phyloP scores from a whole-genome alignment of 2,113 vertebrate genomes.

The Engraulis encrasicolus region DNA sequence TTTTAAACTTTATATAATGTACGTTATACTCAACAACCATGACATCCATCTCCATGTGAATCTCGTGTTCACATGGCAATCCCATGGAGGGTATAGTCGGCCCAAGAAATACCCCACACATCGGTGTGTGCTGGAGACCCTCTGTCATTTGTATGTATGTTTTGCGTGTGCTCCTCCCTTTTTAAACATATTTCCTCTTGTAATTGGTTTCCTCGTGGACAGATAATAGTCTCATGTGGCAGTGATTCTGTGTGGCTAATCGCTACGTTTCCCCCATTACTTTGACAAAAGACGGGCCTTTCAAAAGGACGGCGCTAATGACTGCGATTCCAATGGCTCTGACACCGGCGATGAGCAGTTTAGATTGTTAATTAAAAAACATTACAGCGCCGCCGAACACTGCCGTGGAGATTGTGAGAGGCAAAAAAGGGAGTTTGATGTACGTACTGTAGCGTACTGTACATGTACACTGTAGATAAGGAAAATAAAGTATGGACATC shows the following conservation, averaged over 20 bases:
- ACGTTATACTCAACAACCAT: too few relatives aligned
- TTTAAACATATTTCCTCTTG: neutral
- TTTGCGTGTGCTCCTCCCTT: neutral
- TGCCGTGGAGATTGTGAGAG: neutral
- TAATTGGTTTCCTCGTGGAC: conserved; percentile 9
- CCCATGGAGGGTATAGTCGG: neutral
- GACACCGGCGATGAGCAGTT: neutral
- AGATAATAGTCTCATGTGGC: conserved; percentile 13
- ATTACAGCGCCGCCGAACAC: neutral
- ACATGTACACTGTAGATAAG: too few relatives aligned
- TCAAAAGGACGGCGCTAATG: neutral
- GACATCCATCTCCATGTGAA: neutral
- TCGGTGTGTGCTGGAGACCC: neutral
- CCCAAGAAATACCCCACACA: neutral
- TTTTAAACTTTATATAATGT: too few relatives aligned
- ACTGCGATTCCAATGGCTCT: neutral
- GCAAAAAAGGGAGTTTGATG: neutral
- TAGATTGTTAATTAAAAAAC: neutral
- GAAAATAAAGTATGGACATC: neutral
- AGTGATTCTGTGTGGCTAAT: neutral
- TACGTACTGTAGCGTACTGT: too few relatives aligned
- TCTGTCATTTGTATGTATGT: too few relatives aligned
- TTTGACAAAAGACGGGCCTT: neutral
- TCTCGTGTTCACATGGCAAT: neutral
- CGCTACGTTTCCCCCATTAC: neutral